Percentiles rank a stretch among this genome's conserved stretches.
Evolutionary conservation across 2,888 invertebrate genomes (phyloP).

Genomic region (Aspidiotus destructor): DNA sequence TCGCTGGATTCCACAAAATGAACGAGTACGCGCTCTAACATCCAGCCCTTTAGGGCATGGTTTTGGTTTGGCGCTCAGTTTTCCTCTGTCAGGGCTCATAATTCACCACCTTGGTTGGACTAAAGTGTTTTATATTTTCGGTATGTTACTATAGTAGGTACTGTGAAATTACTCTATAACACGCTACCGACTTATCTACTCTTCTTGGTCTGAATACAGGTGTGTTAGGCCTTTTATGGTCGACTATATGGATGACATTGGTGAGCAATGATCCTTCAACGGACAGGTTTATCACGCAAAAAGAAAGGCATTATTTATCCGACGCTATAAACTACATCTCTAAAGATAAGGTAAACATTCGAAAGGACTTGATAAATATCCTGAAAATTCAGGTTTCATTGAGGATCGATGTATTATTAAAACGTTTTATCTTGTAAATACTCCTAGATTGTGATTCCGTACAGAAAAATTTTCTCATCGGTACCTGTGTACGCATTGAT

Average conservation of each 20-base stretch:
- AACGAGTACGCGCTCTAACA: neutral
- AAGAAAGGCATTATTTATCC: neutral
- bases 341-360: neutral
- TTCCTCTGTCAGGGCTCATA: too few relatives aligned
- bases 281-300: neutral
- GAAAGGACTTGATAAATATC: too few relatives aligned
- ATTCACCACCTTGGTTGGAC: too few relatives aligned
- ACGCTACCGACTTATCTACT: too few relatives aligned
- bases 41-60: too few relatives aligned
- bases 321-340: neutral
- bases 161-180: too few relatives aligned
- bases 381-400: too few relatives aligned
- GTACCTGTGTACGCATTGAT: neutral
- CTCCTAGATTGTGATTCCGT: neutral
- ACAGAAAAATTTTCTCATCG: neutral
- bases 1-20: neutral
- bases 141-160: too few relatives aligned
- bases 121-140: too few relatives aligned
- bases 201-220: neutral
- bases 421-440: too few relatives aligned
- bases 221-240: neutral
- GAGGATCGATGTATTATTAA: too few relatives aligned
- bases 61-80: too few relatives aligned
- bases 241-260: neutral
- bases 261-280: neutral